Evolutionary conservation across 2,113 vertebrate genomes (phyloP).

Genomic region (Cavia aperea): DNA sequence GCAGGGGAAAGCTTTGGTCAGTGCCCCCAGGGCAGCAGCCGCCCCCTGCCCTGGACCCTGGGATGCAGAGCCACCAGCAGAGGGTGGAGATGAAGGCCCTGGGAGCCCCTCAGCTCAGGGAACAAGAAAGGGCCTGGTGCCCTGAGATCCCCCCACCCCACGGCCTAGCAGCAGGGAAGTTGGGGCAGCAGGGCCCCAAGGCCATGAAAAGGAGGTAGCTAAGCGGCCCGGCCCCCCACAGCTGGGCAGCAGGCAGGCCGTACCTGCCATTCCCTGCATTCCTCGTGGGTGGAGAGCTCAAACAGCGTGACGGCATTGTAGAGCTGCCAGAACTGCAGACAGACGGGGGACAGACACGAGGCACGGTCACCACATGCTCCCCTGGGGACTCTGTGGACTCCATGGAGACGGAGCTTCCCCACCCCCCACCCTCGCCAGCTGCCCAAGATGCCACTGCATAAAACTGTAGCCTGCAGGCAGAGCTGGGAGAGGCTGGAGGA

Average conservation of each 20-base stretch:
- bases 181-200: background rate
- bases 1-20: background rate
- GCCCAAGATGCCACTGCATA: background rate
- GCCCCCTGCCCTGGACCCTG: background rate
- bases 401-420: background rate
- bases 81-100: background rate
- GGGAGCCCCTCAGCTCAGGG: background rate
- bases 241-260: background rate
- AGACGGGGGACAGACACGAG: background rate
- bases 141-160: background rate
- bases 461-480: background rate
- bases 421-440: background rate
- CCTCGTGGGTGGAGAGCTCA: constrained; percentile 84
- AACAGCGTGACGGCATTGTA: constrained; percentile 94
- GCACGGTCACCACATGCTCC: background rate
- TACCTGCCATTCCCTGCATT: constrained; percentile 98
- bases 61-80: fast-evolving
- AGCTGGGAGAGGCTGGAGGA: background rate
- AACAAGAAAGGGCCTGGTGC: background rate
- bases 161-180: background rate
- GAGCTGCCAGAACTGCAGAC: constrained; percentile 94
- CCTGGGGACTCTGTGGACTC: background rate
- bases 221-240: background rate
- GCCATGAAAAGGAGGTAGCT: background rate
- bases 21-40: no score